phyloP scores from a whole-genome alignment of 2,888 invertebrate species.

The Maniola hyperantus region DNA sequence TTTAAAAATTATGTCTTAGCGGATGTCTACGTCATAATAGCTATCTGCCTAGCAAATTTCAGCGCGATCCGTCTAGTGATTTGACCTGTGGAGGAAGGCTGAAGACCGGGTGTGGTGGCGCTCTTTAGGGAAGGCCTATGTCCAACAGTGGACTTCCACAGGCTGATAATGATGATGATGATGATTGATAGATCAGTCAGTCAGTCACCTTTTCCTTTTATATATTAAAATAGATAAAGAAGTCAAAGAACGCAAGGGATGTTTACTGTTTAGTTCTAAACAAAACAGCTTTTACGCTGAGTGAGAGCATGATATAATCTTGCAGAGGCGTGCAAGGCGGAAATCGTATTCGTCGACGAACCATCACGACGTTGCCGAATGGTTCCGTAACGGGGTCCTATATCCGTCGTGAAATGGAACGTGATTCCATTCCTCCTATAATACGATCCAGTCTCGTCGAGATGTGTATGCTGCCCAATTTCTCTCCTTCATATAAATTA shows the following conservation, averaged over 20 bases:
- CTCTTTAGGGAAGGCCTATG: too few species aligned
- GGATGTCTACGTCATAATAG: too few species aligned
- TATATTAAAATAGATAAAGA: too few species aligned
- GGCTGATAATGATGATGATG: too few species aligned
- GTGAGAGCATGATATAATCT: constrained; percentile 58
- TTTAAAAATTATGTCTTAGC: too few species aligned
- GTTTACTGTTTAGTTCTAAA: constrained; percentile 31
- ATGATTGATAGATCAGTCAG: too few species aligned
- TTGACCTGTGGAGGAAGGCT: too few species aligned
- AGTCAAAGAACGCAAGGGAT: constrained; percentile 18
- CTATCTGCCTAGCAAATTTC: too few species aligned
- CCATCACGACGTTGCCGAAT: constrained; percentile 57
- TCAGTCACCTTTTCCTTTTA: too few species aligned
- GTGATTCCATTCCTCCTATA: constrained; percentile 42
- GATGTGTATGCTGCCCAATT: constrained; percentile 38
- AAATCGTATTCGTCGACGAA: constrained; percentile 71
- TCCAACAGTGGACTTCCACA: too few species aligned
- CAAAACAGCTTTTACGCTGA: constrained; percentile 45
- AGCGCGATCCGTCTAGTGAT: too few species aligned
- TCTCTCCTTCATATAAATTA: constrained; percentile 34
- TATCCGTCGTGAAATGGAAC: constrained; percentile 49
- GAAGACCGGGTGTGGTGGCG: too few species aligned
- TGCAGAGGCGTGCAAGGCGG: constrained; percentile 60
- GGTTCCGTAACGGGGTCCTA: constrained; percentile 50
- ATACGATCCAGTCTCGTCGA: constrained; percentile 34